Evolutionary conservation across 2,888 invertebrate genomes (phyloP), one percentile per base, ranked within the genome.

Genomic region (Pristionchus fissidentatus): DNA sequence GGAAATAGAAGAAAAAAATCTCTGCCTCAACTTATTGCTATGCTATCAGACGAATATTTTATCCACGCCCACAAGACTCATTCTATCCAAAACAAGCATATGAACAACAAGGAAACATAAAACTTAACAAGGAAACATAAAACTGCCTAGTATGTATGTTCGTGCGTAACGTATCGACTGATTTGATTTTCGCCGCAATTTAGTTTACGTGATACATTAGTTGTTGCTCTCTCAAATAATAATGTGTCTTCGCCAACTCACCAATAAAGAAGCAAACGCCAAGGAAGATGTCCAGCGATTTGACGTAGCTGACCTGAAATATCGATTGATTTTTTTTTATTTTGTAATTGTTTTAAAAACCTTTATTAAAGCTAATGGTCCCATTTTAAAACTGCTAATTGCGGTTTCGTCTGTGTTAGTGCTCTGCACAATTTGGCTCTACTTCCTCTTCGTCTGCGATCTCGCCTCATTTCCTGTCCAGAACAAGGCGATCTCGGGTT

Each of bases 241-340:
- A 5, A 29, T 10, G 41, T 15, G 49, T 49, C 46, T 46, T 46
- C 7, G 26, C 7, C 46, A 75, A 84, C 86, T 84, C 49, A 91
- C 91, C 91, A 52, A 93, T 93, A 83, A 93, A 91, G 87, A 93
- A 93, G 85, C 93, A 93, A 19, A 92, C 91, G 13, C 93, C 92
- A 26, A 93, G 88, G 85, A 92, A 93, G 26, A 93, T 92, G 87
- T 93, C 93, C 80, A 93, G 89, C 84, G 90, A 89, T 84, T 93
- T 93, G 57, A 93, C 91, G 85, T 93, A 93, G 80, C 88, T 88
- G 22, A 91, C 91, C 88, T 88, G 60, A 32, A 87, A 83, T 43
- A 1, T 15, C 5, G 1, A 32, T 13, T 43, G 4, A 8, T 73
- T 62, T 22, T 73, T 43, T 32, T 8, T 35, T 7, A 66, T 32